Base-by-base conservation (phyloP, 2,888 invertebrate genomes). In the Caenorhabditis wallacei region DNA sequence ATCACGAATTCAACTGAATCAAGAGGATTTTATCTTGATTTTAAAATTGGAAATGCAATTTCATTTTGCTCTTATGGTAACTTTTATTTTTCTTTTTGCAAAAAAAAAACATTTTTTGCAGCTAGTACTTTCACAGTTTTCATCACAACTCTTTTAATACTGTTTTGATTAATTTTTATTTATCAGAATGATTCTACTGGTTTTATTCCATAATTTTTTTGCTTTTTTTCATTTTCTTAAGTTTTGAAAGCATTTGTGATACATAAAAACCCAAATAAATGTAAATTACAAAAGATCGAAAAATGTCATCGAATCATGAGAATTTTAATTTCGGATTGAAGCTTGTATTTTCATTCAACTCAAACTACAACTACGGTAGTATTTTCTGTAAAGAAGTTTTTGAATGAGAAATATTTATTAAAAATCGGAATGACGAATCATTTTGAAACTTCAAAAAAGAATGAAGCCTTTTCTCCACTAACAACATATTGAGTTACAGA, bases 11-110 rank as follows among this genome's bases (percentile, higher is more conserved):
- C 35, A 46, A 54, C 53, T n/a, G 26, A 22, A 13, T 54, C 78
- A 0, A 69, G n/a, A 2, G 78, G 78, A 10, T 78, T 78, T 53
- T 69, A 54, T 46, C 24, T 78, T 11, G 20, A 63, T 13, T 78
- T 78, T 18, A 37, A 56, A 26, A 78, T 78, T 13, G 54, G 20
- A 2, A 2, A 24, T 48, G n/a, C 40, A 2, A 2, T 2, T 5
- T 1, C 22, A 20, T 16, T 54, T 10, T 5, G 22, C 18, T 35
- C 24, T 13, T 13, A 48, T 13, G 61, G 61, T 61, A 59, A 61
- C 7, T 43, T 2, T 4, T 3, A 26, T 8, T 1, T 5, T n/a
- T 24, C 1, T 1, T 43, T 43, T 43, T 8, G 20, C n/a, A n/a
- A 61, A 2, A 43, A 13, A 43, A 0, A 22, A n/a, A n/a, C n/a